Evolutionary conservation across 2,113 vertebrate species (phyloP).

Genomic region (Grammomys surdaster): DNA sequence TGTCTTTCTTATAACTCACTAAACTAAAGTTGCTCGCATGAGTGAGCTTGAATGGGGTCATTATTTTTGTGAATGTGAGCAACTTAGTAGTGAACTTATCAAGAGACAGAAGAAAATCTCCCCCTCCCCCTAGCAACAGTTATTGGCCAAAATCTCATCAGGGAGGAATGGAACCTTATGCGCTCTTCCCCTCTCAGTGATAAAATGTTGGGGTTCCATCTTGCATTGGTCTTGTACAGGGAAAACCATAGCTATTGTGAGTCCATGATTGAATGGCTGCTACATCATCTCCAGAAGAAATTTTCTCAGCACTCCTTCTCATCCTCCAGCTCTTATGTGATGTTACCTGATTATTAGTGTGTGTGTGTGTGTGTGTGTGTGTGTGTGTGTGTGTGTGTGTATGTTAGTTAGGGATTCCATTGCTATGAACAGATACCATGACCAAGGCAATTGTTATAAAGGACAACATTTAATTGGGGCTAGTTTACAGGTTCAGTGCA

Average conservation of each 20-base stretch:
- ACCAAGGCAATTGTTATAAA: too few relatives aligned
- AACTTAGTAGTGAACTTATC: not conserved
- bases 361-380: not conserved
- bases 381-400: not conserved
- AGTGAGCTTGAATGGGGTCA: too few relatives aligned
- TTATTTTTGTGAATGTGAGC: not conserved
- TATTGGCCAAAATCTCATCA: not conserved
- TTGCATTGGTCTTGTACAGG: not conserved
- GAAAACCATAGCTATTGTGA: not conserved
- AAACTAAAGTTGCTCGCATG: not conserved
- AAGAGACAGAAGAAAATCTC: not conserved
- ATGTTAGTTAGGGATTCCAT: not conserved
- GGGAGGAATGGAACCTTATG: not conserved
- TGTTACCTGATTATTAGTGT: not conserved
- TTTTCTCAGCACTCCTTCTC: not conserved
- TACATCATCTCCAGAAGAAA: not conserved
- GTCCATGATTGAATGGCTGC: not conserved
- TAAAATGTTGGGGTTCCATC: not conserved
- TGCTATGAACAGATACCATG: too few relatives aligned
- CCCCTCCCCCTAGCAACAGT: not conserved
- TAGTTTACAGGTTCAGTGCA: too few relatives aligned
- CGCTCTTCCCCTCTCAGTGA: not conserved
- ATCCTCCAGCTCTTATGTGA: not conserved
- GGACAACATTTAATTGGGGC: too few relatives aligned
- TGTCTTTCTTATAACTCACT: not conserved